Conservation (phyloP, 2,888 invertebrate genomes). For the Mesorhabditis sp. region DNA sequence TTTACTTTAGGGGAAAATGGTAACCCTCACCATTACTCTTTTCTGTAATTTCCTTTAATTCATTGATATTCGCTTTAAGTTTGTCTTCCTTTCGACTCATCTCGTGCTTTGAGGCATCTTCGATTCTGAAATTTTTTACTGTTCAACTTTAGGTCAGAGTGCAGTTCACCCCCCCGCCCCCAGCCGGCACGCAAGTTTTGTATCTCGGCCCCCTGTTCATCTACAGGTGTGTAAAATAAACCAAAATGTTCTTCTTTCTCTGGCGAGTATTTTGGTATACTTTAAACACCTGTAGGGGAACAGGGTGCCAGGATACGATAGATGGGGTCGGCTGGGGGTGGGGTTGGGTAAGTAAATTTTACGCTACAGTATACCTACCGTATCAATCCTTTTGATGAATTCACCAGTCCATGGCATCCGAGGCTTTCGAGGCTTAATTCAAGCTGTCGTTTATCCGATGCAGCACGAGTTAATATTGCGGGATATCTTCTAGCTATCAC, state of each 20-base stretch:
- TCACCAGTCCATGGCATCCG: slow-evolving; percentile 60
- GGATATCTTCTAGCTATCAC: slow-evolving; percentile 41
- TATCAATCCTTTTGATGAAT: slow-evolving; percentile 47
- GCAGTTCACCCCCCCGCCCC: background rate
- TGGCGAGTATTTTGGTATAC: too few relatives aligned
- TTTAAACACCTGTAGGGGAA: too few relatives aligned
- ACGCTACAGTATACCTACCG: slow-evolving; percentile 16
- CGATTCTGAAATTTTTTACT: slow-evolving; percentile 51
- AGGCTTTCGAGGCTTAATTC: slow-evolving; percentile 56
- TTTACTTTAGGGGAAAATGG: background rate
- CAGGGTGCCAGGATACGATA: too few relatives aligned
- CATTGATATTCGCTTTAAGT: slow-evolving; percentile 52
- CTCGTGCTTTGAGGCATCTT: slow-evolving; percentile 59
- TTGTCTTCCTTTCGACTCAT: slow-evolving; percentile 55
- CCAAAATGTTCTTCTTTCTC: too few relatives aligned
- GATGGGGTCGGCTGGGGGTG: too few relatives aligned
- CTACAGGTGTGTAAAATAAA: too few relatives aligned
- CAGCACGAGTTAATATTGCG: slow-evolving; percentile 38
- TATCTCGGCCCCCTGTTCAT: slow-evolving; percentile 16
- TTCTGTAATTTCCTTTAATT: slow-evolving; percentile 56
- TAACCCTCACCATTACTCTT: slow-evolving; percentile 18
- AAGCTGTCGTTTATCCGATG: slow-evolving; percentile 40
- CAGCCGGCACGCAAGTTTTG: background rate
- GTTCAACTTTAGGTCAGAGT: background rate
- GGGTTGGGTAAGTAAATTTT: background rate